Evolutionary conservation across 1,140 invertebrate genomes (phyloP), one percentile per base, ranked within the genome.

Genomic region (Calliopsis andreniformis): DNA sequence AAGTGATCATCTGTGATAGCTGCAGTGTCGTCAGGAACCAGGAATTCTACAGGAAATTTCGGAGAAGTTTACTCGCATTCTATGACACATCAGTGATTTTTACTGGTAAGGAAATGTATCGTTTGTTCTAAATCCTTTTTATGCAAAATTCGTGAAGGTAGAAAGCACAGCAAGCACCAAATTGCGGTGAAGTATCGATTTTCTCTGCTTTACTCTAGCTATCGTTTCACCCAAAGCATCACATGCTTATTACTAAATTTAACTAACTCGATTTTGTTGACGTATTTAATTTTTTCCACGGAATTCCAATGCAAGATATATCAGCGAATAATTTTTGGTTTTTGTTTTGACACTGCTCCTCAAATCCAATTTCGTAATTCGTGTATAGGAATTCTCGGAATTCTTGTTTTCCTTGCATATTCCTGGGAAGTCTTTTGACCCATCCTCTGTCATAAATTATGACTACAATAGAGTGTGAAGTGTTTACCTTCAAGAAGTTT

Each of bases 151-250:
- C 23, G 3, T 16, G 30, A 12, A 58, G 55, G 16, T 51, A 12
- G 18, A 1, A 59, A 79, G 56, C 14, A 18, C 43, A 59, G 47
- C 1, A 53, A 20, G 35, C 68, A 67, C 35, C 32, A 68, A 55
- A 76, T 79, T 69, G 71, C 77, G 43, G 63, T 51, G 20, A 63
- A 76, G 39, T 78, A 79, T 79, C 71, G 77, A 79, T 79, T 79
- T 79, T 76, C 32, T 62, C 32, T 62, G 28, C 77, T 63, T 71
- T 51, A 53, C 30, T 70, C 47, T 62, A 62, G 39, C 67, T 64
- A 42, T 70, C 30, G 49, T 72, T 47, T 35, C 3, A 47, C 58
- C 14, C 14, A 47, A 68, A 58, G 64, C 25, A 58, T 10, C 23
- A 7, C 6, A 76, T 18, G 28, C 10, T 2, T 49, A 7, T 58